A percentile compares a stretch with the other conserved stretches of the same genome.
These are phyloP conservation scores for Alethe castanea DNA, from an alignment of 2,113 vertebrate genomes.

Conservation along the genomic window DNA sequence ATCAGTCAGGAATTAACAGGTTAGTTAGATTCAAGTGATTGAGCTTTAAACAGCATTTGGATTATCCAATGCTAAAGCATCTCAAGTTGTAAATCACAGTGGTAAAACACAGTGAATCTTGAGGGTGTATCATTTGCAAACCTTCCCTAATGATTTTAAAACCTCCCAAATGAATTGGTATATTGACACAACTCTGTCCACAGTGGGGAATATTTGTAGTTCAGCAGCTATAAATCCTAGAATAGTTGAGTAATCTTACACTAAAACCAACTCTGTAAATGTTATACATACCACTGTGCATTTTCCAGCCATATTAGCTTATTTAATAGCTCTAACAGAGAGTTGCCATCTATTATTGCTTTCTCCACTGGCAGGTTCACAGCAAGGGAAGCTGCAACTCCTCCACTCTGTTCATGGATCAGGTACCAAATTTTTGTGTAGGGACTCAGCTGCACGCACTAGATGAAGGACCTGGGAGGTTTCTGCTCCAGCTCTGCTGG, in stretches of 20 bases:
- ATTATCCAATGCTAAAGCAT: constrained; percentile 60
- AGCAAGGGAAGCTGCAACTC: not conserved
- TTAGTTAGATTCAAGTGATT: constrained; percentile 64
- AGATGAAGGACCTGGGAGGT: not conserved
- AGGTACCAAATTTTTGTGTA: not conserved
- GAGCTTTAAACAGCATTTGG: constrained; percentile 51
- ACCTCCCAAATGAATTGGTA: constrained; percentile 68
- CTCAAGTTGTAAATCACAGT: constrained; percentile 63
- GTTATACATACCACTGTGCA: not conserved
- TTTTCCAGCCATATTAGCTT: not conserved
- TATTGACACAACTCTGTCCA: constrained; percentile 66
- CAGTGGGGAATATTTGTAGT: constrained; percentile 68
- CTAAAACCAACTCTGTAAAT: constrained; percentile 27
- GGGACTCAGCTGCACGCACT: not conserved
- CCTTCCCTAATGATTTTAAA: constrained; percentile 70
- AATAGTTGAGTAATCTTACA: constrained; percentile 34
- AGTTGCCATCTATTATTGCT: not conserved
- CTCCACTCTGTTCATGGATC: not conserved
- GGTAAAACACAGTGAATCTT: constrained; percentile 55
- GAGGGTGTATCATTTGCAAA: constrained; percentile 42
- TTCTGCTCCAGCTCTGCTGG: not conserved
- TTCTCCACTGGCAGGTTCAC: not conserved
- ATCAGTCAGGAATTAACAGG: constrained; percentile 59
- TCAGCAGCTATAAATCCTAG: constrained; percentile 42
- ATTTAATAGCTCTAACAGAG: constrained; percentile 36